Evolutionary conservation across 1,140 invertebrate species (phyloP).

Genomic region (Drosophila hydei): DNA sequence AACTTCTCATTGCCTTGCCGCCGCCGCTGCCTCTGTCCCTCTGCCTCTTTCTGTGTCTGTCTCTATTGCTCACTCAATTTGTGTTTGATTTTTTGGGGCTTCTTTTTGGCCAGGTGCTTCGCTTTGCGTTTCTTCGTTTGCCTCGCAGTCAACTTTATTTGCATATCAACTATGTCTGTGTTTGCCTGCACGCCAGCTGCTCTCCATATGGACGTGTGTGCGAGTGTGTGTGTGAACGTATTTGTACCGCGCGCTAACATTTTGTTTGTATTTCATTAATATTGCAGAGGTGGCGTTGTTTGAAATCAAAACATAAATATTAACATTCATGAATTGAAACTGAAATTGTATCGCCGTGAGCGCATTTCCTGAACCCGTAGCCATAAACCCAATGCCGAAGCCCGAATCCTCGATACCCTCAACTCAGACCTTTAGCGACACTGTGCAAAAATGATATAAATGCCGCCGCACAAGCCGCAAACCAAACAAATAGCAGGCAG

Average conservation of each 20-base stretch:
- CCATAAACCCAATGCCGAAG: constrained; percentile 9
- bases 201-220: not conserved
- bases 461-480: constrained; percentile 73
- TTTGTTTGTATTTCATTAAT: constrained; percentile 82
- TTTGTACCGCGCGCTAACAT: constrained; percentile 69
- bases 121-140: constrained; percentile 42
- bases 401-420: not conserved
- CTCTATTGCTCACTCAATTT: constrained; percentile 9
- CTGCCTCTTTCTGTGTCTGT: not conserved
- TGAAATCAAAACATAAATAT: constrained; percentile 83
- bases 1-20: constrained; percentile 56
- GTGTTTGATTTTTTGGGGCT: constrained; percentile 68
- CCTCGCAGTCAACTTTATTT: constrained; percentile 68
- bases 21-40: not conserved
- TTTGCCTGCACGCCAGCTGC: constrained; percentile 26
- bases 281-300: constrained; percentile 82
- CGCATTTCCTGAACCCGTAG: constrained; percentile 62
- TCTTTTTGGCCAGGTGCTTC: constrained; percentile 58
- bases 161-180: constrained; percentile 73
- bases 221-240: constrained; percentile 23
- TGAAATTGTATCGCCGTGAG: constrained; percentile 67
- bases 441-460: constrained; percentile 73
- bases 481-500: constrained; percentile 65
- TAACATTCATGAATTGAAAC: constrained; percentile 83
- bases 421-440: constrained; percentile 2